Base-by-base conservation (phyloP, 2,888 invertebrate genomes). In the Toxonevra muliebris region DNA sequence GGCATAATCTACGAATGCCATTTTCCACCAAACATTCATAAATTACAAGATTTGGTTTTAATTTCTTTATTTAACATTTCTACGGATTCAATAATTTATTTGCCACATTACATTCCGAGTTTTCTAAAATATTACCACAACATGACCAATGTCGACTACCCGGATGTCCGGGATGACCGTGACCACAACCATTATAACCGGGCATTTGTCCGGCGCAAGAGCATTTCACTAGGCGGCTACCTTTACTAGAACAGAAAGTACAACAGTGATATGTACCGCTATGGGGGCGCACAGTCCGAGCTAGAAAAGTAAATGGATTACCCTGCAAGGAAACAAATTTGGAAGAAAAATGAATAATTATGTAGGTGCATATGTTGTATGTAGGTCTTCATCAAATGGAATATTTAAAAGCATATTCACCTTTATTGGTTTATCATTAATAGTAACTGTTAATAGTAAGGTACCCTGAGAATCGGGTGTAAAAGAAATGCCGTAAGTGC, bases 61-160 rank as follows among this genome's bases (percentile, higher is more conserved):
- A 42, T 40, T 43, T 60, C 41, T 41, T 2, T 20, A 12, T 9
- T 48, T 60, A 30, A 12, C 53, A 9, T 53, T 68, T 53, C 60
- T 75, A 79, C n/a, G 74, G 64, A 72, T 80, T 80, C 3, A 82
- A 69, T 55, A 82, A 66, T 55, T 80, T 82, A 79, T 88, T 87
- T 4, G 86, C 84, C 54, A 86, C 84, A 64, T 83, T 83, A 83
- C 91, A 91, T 75, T 89, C 88, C 0, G 90, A 89, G 81, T 88
- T 88, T 75, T 90, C 89, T 55, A 87, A 80, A 68, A 89, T 87
- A 84, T 86, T 87, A 70, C 91, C 93, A 83, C 93, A 94, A 82
- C 94, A 94, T 57, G 93, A 93, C 93, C 94, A 94, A 86, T 94
- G 93, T 11, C 91, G 87, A 70, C 89, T 85, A 68, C 93, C 93